A percentile compares a stretch with the other conserved stretches of the same genome.
Evolutionary conservation across 1,140 invertebrate species (phyloP).

Genomic region (Bombus waltoni): DNA sequence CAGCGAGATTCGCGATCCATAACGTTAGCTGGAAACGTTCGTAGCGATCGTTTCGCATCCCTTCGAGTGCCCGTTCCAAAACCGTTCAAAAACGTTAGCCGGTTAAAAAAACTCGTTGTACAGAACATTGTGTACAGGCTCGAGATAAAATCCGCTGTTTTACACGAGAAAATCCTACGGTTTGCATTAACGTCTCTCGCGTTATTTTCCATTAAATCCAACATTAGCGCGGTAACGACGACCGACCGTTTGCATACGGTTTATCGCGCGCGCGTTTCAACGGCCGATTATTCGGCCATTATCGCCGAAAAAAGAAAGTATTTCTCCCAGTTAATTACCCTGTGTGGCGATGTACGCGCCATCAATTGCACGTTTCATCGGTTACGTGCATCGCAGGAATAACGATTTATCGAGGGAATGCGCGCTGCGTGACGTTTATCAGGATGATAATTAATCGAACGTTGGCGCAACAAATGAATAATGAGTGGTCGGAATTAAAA

Average conservation of each 20-base stretch:
- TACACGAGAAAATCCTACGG: background rate
- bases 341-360: background rate
- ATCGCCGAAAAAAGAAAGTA: background rate
- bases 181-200: constrained; percentile 23
- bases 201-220: constrained; percentile 13
- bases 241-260: background rate
- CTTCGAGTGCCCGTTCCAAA: background rate
- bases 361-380: constrained; percentile 55
- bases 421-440: constrained; percentile 59
- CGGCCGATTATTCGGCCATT: constrained; percentile 4
- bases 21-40: background rate
- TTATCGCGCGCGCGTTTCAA: background rate
- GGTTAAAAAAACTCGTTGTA: background rate
- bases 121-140: background rate
- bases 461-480: constrained; percentile 53
- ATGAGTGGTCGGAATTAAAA: constrained; percentile 54
- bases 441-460: constrained; percentile 74
- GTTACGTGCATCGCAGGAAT: constrained; percentile 25
- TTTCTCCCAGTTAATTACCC: constrained; percentile 3
- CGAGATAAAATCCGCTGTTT: constrained; percentile 22
- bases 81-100: background rate
- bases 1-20: background rate
- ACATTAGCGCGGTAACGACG: constrained; percentile 16
- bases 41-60: too few relatives aligned
- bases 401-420: constrained; percentile 58